A percentile compares a stretch with the other conserved stretches of the same genome.
Evolutionary conservation across 2,888 invertebrate genomes (phyloP).

Genomic region (Tethea ocularis): DNA sequence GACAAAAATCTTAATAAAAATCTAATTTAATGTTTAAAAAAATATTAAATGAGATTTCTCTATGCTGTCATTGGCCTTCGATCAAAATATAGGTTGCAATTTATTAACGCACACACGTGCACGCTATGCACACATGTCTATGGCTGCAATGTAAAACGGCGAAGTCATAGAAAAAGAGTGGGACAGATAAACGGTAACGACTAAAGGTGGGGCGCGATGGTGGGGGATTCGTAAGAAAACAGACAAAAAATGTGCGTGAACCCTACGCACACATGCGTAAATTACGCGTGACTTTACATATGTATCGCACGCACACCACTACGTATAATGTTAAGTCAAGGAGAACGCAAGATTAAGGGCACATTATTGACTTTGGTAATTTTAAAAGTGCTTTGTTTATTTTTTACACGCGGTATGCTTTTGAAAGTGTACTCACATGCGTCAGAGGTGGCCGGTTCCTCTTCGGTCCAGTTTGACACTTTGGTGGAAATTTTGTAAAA

Average conservation of each 20-base stretch:
- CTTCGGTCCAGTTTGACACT: constrained; percentile 83
- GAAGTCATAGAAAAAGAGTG: constrained; percentile 80
- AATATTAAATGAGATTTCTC: constrained; percentile 43
- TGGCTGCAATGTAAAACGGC: constrained; percentile 45
- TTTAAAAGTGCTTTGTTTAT: constrained; percentile 44
- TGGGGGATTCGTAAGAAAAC: constrained; percentile 71
- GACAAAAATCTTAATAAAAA: background rate
- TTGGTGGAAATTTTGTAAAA: constrained; percentile 81
- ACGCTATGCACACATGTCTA: constrained; percentile 55
- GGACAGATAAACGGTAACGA: constrained; percentile 76
- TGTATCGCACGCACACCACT: constrained; percentile 54
- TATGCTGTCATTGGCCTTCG: constrained; percentile 74
- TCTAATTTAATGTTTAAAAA: constrained; percentile 10
- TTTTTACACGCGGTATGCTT: constrained; percentile 20
- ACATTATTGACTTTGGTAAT: constrained; percentile 45
- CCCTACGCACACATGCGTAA: constrained; percentile 59
- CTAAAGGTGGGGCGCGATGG: constrained; percentile 68
- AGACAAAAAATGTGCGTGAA: constrained; percentile 79
- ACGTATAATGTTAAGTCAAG: constrained; percentile 43
- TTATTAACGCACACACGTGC: constrained; percentile 71
- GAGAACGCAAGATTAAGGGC: constrained; percentile 70
- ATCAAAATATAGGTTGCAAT: constrained; percentile 82
- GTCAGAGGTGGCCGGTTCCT: constrained; percentile 81
- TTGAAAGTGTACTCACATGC: constrained; percentile 70
- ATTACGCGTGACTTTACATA: constrained; percentile 47